Base-by-base conservation (phyloP, 2,888 invertebrate genomes). In the Drosophila helvetica region DNA sequence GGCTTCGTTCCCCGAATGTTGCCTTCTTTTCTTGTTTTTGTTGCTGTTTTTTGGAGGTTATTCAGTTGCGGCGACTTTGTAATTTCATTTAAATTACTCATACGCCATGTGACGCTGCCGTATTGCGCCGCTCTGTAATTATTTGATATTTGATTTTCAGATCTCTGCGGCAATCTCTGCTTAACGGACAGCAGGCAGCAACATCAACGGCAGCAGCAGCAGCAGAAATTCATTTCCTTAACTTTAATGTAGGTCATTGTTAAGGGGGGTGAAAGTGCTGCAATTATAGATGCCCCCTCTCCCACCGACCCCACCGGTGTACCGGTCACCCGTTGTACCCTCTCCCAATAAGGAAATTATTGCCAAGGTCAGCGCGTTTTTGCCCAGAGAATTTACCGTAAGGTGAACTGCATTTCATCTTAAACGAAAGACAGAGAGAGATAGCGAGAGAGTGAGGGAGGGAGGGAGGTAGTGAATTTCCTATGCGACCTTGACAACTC, bases 11-110 rank as follows among this genome's bases (percentile, higher is more conserved):
- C 4, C 33, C 33, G 6, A 2, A 30, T 25, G 27, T 19, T 59
- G 19, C 12, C 27, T 51, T 47, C 57, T 60, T 53, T 19, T 57
- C 18, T 50, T 43, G 27, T 46, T 55, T 51, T 38, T 64, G 48
- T 65, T 69, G 54, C 56, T 57, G 57, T 25, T 62, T 63, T 67
- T 74, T 83, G 70, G 79, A 87, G 83, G 87, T 77, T 86, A 84
- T 43, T 69, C 55, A 68, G 56, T 70, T 63, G 68, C 63, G 59
- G 68, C 74, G 75, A 82, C 74, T 81, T 81, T 87, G 82, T 77
- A 79, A 79, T 75, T 73, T 60, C 68, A 74, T 75, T 85, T 64
- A 85, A 81, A 85, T 82, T 87, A 85, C 83, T 86, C 87, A 82
- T 85, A 82, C 79, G 81, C 66, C 70, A 62, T 47, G 62, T 54